Conservation (phyloP, 1,140 invertebrate genomes). For the Calycopis cecrops region DNA sequence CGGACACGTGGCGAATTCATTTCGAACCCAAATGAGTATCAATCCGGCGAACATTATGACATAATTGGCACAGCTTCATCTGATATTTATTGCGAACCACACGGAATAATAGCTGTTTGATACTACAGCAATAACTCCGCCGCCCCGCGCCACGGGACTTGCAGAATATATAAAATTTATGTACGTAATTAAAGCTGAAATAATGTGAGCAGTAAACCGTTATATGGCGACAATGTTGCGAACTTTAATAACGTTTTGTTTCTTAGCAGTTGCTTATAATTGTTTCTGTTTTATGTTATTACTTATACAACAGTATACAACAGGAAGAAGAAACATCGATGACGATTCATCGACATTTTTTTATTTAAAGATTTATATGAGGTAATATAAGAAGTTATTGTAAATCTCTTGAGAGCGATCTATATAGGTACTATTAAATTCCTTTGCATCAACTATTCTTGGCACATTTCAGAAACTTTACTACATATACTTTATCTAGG, state of each 20-base stretch:
- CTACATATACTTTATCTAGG: no score
- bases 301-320: no score
- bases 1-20: constrained; percentile 60
- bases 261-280: constrained; percentile 7
- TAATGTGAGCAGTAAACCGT: constrained; percentile 18
- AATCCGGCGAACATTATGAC: constrained; percentile 42
- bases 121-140: constrained; percentile 49
- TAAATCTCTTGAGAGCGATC: no score
- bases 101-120: constrained; percentile 59
- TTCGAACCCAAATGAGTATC: constrained; percentile 62
- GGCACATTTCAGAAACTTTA: no score
- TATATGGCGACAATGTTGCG: constrained; percentile 1
- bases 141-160: constrained; percentile 21
- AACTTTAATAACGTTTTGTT: constrained; percentile 4
- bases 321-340: no score
- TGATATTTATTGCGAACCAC: constrained; percentile 67
- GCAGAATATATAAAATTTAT: constrained; percentile 37
- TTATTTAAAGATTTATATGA: no score
- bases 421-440: no score
- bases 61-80: constrained; percentile 62
- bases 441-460: no score
- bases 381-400: no score
- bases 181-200: constrained; percentile 36
- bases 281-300: background rate
- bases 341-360: no score